Evolutionary conservation across 2,888 invertebrate species (phyloP).

Genomic region (Lucinisca nassula): DNA sequence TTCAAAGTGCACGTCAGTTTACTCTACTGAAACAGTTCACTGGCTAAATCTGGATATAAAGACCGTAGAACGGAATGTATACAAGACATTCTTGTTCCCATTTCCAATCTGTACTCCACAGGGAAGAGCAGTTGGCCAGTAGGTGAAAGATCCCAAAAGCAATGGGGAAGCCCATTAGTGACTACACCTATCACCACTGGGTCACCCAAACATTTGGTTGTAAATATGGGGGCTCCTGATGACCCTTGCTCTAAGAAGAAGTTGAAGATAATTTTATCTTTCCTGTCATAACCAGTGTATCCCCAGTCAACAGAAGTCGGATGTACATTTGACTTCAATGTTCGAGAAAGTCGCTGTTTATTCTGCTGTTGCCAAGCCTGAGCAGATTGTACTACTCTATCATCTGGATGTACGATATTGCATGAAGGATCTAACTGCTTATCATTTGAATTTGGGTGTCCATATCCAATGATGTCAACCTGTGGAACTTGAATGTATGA

Average conservation of each 20-base stretch:
- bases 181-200: background rate
- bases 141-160: background rate
- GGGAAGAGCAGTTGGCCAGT: background rate
- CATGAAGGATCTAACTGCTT: slow-evolving; percentile 21
- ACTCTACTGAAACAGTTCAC: slow-evolving; percentile 2
- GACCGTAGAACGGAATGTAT: background rate
- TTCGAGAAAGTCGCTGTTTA: background rate
- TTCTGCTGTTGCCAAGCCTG: slow-evolving; percentile 2
- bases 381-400: background rate
- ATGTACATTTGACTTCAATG: background rate
- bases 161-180: slow-evolving; percentile 15
- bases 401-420: background rate
- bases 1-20: too few relatives aligned
- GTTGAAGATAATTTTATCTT: background rate
- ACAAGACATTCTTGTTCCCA: background rate
- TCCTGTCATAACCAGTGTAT: background rate
- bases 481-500: background rate
- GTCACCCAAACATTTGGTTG: background rate
- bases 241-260: slow-evolving; percentile 23
- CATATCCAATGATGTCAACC: slow-evolving; percentile 25
- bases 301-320: background rate
- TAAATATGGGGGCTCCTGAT: slow-evolving; percentile 23
- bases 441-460: background rate
- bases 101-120: background rate
- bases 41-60: background rate